Percentiles rank a stretch among this genome's conserved stretches.
Evolutionary conservation across 2,797 vertebrate species (phyloP).

Genomic region (Halcyon leucocephala): DNA sequence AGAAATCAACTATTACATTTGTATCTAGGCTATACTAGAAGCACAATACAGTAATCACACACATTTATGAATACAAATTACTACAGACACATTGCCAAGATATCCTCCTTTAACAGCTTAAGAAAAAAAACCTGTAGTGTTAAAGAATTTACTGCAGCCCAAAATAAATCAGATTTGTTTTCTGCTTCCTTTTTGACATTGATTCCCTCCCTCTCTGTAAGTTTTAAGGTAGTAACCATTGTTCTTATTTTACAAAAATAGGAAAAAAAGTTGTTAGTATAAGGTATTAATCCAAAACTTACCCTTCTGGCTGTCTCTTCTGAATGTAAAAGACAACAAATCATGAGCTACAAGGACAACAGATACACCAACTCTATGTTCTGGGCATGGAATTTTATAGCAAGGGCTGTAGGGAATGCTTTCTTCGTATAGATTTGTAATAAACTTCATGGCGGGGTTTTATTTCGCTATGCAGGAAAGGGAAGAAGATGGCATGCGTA

Average conservation of each 20-base stretch:
- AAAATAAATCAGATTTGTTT: neutral
- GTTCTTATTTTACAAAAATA: neutral
- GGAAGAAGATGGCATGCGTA: neutral
- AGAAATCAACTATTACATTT: neutral
- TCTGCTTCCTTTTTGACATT: neutral
- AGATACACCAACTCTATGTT: neutral
- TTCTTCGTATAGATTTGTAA: neutral
- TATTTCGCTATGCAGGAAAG: neutral
- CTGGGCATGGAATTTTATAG: neutral
- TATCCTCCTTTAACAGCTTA: neutral
- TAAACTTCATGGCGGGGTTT: neutral
- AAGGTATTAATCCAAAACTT: neutral
- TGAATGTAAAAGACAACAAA: neutral
- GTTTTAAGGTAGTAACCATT: neutral
- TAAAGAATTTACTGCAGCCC: slow-evolving; percentile 29
- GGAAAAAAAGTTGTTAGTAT: neutral
- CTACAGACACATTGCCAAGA: neutral
- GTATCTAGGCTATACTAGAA: slow-evolving; percentile 11
- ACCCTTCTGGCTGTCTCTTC: neutral
- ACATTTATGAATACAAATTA: slow-evolving; percentile 9
- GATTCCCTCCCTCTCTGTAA: neutral
- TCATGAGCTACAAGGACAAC: slow-evolving; percentile 8
- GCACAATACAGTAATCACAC: neutral
- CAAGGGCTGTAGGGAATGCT: neutral
- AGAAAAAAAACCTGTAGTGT: neutral